Evolutionary conservation across 1,140 invertebrate species (phyloP), one percentile per base, ranked within the genome.

Genomic region (Periplaneta americana): DNA sequence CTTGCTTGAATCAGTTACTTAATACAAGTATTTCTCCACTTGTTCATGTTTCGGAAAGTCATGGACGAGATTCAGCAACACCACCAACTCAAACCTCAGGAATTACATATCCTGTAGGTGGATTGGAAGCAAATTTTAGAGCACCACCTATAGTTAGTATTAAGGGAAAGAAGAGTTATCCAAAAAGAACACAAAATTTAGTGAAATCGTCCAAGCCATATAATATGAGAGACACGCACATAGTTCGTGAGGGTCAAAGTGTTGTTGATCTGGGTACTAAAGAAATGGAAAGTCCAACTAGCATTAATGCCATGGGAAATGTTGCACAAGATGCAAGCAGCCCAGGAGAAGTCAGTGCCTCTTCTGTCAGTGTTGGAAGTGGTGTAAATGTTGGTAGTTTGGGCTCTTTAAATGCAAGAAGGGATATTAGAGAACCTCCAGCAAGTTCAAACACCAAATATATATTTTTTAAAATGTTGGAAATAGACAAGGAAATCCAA

Each of bases 401-500:
- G 22, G 11, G 28, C 48, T 8, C 22, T 28, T 6, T 48, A 22
- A 15, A 48, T 6, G 28, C 2, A 39, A 17, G 4, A n/a, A 66
- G 22, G 28, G n/a, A 66, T 66, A 0, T 66, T 66, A 22, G 28
- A 66, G 22, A 8, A 66, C 1, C 22, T 28, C 0, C 48, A 28
- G 22, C 28, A 8, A 13, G 48, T n/a, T 66, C 48, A 66, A 66
- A 13, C 48, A 66, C 6, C 13, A 78, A 78, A 78, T 31, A 5
- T 35, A 34, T 78, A 15, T 78, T 78, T 31, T 31, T 78, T 0
- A 87, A 87, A 80, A 88, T 89, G 86, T 85, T 88, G 2, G 86
- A 88, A 36, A 89, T 89, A 17, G 88, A 89, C 35, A 34, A 88
- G 8, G 86, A 88, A 78, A 88, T 89, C 9, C 87, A 88, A 22